Evolutionary conservation across 2,797 vertebrate genomes (phyloP).

Genomic region (Mus minutoides): DNA sequence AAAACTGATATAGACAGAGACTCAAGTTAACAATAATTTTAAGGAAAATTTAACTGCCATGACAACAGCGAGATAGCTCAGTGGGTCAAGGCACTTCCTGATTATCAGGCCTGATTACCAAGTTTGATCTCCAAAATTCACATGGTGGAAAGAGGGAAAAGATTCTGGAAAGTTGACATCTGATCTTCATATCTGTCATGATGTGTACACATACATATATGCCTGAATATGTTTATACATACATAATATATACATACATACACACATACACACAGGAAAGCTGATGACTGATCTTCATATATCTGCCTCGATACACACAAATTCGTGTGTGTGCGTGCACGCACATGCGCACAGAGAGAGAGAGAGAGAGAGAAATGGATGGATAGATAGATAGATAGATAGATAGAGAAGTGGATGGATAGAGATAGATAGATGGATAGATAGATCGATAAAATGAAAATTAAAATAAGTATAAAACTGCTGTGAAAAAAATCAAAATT

Average conservation of each 20-base stretch:
- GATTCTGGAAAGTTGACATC: background rate
- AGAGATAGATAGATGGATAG: background rate
- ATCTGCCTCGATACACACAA: background rate
- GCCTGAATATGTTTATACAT: too few relatives aligned
- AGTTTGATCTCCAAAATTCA: background rate
- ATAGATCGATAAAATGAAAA: background rate
- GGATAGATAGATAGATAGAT: background rate
- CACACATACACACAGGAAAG: background rate
- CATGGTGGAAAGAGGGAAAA: background rate
- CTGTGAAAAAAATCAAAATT: background rate
- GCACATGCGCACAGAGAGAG: background rate
- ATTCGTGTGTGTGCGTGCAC: too few relatives aligned
- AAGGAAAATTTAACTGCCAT: background rate
- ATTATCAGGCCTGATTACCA: background rate
- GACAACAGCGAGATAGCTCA: background rate
- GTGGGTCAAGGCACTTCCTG: background rate
- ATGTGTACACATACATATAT: background rate
- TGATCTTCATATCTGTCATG: background rate
- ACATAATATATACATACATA: background rate
- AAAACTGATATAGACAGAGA: background rate
- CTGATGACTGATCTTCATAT: background rate
- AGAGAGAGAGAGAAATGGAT: too few relatives aligned
- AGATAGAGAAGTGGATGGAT: background rate
- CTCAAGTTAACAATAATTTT: background rate
- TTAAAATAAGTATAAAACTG: background rate